Base-by-base conservation (phyloP, 2,113 vertebrate species). In the Dendropsophus ebraccatus region DNA sequence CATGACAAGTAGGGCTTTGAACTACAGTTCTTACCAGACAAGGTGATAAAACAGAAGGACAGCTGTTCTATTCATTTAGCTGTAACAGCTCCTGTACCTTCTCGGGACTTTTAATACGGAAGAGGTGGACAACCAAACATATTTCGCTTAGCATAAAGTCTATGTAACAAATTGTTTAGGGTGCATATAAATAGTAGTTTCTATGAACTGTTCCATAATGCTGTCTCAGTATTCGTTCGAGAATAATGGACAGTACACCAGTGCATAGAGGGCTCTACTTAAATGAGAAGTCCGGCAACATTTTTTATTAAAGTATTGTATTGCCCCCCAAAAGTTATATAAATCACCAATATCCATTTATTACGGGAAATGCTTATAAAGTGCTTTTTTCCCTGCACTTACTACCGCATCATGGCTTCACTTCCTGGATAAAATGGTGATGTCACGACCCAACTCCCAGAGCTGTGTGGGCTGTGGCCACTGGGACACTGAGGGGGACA, bases 1-100 rank as follows among this genome's bases (percentile, higher is more conserved):
- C 89, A 73, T 14, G 88, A 87, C 86, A 90, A 88, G 87, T 87
- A 90, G 74, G 77, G 88, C 88, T 88, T 87, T 84, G 85, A 88
- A 87, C 85, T 74, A 16, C 41, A 81, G 85, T 87, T 81, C 76
- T 87, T 87, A 87, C 76, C 69, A 81, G 85, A 87, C 77, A 87
- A 87, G 85, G 85, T 87, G 85, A 87, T 81, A 87, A 87, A 87
- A 81, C 85, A 87, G 77, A 87, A 80, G 85, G 85, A 80, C 85
- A 87, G 85, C 85, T 87, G 85, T 81, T 87, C 85, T 52, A 81
- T 87, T 81, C 67, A 87, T 87, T 87, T 81, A 81, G 67, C 30
- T 49, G 41, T 58, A 87, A 81, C 12, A 74, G 25, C 69, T 62
- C 78, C 21, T 81, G 54, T 65, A 62, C 69, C 54, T 74, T 74